Evolutionary conservation across 2,113 vertebrate species (phyloP).

Genomic region (Crotophaga sulcirostris): DNA sequence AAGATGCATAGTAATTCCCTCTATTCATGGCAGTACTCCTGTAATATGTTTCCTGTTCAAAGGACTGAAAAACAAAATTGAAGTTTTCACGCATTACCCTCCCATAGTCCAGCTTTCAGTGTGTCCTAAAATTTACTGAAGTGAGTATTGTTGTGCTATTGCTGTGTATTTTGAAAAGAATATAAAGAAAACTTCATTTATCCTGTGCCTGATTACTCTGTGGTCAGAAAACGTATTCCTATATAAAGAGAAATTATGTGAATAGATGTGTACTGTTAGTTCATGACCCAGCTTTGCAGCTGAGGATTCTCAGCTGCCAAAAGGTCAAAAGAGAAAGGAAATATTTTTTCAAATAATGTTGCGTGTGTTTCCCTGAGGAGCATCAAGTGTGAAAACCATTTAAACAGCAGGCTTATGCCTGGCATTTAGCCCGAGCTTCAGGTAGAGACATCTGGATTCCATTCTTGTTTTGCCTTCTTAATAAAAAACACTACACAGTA

Average conservation of each 20-base stretch:
- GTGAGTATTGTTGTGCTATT: background rate
- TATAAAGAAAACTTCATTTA: background rate
- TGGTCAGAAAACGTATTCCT: constrained; percentile 42
- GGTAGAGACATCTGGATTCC: constrained; percentile 78
- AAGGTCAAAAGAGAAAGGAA: constrained; percentile 66
- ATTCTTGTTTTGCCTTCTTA: constrained; percentile 64
- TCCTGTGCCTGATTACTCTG: background rate
- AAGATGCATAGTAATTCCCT: background rate
- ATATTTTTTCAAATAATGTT: constrained; percentile 66
- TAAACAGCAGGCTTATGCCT: constrained; percentile 73
- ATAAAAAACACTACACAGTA: constrained; percentile 47
- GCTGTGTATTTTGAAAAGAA: background rate
- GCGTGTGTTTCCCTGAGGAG: constrained; percentile 44
- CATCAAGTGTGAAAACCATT: constrained; percentile 73
- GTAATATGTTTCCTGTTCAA: background rate
- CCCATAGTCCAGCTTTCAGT: background rate
- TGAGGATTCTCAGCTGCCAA: constrained; percentile 47
- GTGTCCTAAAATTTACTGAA: background rate
- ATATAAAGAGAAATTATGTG: constrained; percentile 5
- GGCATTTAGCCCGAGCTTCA: constrained; percentile 54
- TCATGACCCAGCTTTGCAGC: constrained; percentile 27
- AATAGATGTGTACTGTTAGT: constrained; percentile 29
- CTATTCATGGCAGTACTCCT: background rate
- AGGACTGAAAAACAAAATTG: background rate
- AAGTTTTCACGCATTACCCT: background rate